Percentiles rank a stretch among this genome's conserved stretches.
These are phyloP conservation scores for Hyppa rectilinea DNA, from an alignment of 2,888 invertebrate genomes.

Conservation along the genomic window DNA sequence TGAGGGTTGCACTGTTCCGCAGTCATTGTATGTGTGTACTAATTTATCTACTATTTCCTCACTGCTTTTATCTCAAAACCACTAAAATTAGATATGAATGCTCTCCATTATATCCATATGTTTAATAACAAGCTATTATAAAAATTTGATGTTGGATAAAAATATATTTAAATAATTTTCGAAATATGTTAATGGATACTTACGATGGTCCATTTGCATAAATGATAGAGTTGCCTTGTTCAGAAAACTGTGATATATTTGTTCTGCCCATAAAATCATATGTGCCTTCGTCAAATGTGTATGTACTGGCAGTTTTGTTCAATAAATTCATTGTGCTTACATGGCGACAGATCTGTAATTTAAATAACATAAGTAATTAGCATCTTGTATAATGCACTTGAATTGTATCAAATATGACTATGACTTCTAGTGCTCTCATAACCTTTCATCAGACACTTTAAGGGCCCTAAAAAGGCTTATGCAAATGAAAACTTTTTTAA, in stretches of 20 bases:
- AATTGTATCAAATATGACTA: neutral
- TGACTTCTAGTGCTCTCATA: neutral
- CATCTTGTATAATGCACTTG: neutral
- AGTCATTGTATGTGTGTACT: neutral
- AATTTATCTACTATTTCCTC: neutral
- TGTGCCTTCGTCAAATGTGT: constrained; percentile 67
- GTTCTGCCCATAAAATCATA: constrained; percentile 78
- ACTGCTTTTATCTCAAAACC: constrained; percentile 10
- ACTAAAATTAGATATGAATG: constrained; percentile 22
- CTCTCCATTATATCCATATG: constrained; percentile 4
- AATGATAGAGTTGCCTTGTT: constrained; percentile 78
- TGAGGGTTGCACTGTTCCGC: neutral
- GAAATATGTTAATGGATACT: constrained; percentile 66
- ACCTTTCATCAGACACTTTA: neutral
- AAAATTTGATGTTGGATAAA: neutral
- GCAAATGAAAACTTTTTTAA: neutral
- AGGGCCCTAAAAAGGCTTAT: too few relatives aligned
- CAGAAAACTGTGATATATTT: constrained; percentile 73
- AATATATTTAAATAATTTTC: too few relatives aligned
- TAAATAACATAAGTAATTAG: neutral
- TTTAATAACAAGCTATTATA: neutral
- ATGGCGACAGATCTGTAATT: constrained; percentile 80
- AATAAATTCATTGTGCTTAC: constrained; percentile 66
- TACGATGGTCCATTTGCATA: constrained; percentile 83
- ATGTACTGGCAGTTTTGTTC: constrained; percentile 55